phyloP scores from a whole-genome alignment of 2,797 vertebrate species.

The Poliocrania exsul region DNA sequence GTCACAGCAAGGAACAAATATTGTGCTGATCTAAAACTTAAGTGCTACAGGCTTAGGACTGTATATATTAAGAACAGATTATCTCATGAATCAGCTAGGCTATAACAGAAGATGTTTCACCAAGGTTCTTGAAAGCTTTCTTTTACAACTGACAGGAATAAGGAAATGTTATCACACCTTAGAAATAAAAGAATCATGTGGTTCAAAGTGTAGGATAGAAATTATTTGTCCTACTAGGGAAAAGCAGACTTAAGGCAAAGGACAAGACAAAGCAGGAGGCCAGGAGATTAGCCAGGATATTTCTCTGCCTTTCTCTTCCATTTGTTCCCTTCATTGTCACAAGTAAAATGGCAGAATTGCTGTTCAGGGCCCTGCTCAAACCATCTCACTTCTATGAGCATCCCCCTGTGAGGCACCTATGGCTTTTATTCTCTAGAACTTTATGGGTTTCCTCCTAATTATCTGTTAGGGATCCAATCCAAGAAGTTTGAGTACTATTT shows the following conservation, averaged over 20 bases:
- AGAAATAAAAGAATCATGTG: not conserved
- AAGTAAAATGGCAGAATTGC: not conserved
- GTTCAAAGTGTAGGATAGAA: not conserved
- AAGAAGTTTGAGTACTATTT: not conserved
- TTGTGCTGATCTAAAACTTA: conserved; percentile 52
- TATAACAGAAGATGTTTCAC: conserved; percentile 28
- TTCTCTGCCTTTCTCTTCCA: not conserved
- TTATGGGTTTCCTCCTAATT: not conserved
- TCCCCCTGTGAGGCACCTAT: not conserved
- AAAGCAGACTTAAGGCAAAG: not conserved
- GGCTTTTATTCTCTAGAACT: not conserved
- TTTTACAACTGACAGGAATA: not conserved
- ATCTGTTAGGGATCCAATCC: not conserved
- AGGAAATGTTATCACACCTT: not conserved
- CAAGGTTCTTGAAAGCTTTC: conserved; percentile 7
- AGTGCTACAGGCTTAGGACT: not conserved
- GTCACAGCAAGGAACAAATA: conserved; percentile 60
- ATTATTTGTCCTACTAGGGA: not conserved
- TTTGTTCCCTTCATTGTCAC: not conserved
- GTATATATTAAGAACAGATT: conserved; percentile 45
- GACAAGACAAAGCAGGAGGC: not conserved
- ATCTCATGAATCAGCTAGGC: conserved; percentile 32
- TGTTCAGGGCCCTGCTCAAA: not conserved
- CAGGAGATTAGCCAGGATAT: not conserved
- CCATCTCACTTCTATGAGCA: not conserved